These are phyloP conservation scores for Suncus etruscus DNA, from an alignment of 2,113 vertebrate genomes.

Conservation along the genomic window DNA sequence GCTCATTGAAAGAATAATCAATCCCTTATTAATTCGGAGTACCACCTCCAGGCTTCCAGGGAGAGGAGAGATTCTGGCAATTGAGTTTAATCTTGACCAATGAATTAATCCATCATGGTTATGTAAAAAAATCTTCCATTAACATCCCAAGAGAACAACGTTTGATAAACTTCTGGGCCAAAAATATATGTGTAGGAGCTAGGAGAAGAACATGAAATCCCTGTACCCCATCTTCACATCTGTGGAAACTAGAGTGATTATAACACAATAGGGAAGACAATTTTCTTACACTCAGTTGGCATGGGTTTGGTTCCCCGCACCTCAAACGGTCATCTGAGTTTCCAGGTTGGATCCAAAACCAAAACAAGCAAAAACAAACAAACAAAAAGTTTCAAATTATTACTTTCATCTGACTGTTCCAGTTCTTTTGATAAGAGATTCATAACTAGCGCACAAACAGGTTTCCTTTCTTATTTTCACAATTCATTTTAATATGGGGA, in stretches of 20 bases:
- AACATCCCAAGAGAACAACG: not conserved
- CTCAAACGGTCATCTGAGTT: no score
- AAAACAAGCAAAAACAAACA: no score
- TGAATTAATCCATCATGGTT: not conserved
- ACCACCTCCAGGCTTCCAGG: not conserved
- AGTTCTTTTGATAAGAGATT: no score
- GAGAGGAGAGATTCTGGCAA: not conserved
- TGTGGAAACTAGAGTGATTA: no score
- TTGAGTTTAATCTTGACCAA: not conserved
- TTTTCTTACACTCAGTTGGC: no score
- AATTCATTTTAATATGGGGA: not conserved
- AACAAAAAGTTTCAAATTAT: no score
- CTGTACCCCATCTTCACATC: not conserved
- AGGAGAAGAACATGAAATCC: not conserved
- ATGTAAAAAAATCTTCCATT: not conserved
- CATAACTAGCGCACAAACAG: no score
- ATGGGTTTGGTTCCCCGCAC: no score
- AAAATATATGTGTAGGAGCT: not conserved
- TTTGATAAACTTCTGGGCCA: not conserved
- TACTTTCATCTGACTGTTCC: no score
- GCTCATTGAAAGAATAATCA: not conserved
- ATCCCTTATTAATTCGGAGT: not conserved
- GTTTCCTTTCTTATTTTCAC: not conserved
- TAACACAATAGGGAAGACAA: no score
- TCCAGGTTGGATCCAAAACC: no score